Percentiles rank a stretch among this genome's conserved stretches.
Conservation (phyloP, 2,797 vertebrate genomes). For the Sparus aurata region DNA sequence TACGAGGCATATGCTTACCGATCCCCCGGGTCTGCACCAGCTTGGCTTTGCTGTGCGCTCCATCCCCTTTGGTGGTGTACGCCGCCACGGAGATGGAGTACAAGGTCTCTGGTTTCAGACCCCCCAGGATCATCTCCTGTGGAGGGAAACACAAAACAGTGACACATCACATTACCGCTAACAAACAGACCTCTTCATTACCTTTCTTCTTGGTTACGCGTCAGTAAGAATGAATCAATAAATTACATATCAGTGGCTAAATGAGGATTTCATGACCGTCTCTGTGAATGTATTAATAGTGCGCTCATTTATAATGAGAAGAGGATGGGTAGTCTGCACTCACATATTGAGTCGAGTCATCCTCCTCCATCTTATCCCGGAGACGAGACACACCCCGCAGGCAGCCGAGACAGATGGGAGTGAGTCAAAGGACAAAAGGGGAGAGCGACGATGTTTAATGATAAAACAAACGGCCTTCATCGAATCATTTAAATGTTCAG, state of each 20-base stretch:
- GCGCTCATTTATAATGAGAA: constrained; percentile 55
- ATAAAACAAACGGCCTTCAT: constrained; percentile 44
- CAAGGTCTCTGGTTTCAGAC: constrained; percentile 91
- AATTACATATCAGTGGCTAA: constrained; percentile 17
- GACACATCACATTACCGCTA: too few relatives aligned
- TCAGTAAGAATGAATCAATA: background rate
- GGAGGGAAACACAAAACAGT: constrained; percentile 31
- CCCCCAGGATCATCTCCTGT: constrained; percentile 92
- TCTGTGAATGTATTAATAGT: constrained; percentile 44
- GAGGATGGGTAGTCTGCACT: constrained; percentile 80
- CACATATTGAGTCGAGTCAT: constrained; percentile 96
- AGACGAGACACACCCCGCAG: constrained; percentile 74
- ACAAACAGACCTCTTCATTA: constrained; percentile 10
- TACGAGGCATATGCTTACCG: constrained; percentile 83
- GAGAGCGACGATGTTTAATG: constrained; percentile 55
- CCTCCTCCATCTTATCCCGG: constrained; percentile 90
- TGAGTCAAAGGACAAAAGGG: constrained; percentile 65
- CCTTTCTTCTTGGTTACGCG: constrained; percentile 3
- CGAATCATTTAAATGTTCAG: constrained; percentile 48
- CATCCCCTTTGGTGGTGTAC: constrained; percentile 90
- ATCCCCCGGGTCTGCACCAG: constrained; percentile 91
- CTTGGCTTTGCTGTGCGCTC: constrained; percentile 92
- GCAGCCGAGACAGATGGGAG: constrained; percentile 72
- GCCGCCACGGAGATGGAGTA: constrained; percentile 93
- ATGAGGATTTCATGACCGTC: constrained; percentile 36